phyloP scores from a whole-genome alignment of 1,140 invertebrate species.

The Goniozus legneri region DNA sequence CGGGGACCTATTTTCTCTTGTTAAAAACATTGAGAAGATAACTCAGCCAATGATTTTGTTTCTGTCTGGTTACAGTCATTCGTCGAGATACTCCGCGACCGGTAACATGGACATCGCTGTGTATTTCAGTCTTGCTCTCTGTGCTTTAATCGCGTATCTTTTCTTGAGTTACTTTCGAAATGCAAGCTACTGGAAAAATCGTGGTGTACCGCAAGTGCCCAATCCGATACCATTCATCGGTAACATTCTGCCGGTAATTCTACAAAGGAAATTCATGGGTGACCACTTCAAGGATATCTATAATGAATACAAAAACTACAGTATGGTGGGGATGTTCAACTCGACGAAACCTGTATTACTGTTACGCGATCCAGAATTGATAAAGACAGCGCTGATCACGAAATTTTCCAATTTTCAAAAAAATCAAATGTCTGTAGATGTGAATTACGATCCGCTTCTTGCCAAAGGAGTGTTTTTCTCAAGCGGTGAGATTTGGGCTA shows the following conservation, averaged over 20 bases:
- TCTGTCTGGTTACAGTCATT: no score
- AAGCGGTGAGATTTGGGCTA: constrained; percentile 23
- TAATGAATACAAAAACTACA: constrained; percentile 9
- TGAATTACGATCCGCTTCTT: constrained; percentile 18
- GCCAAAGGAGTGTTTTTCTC: constrained; percentile 35
- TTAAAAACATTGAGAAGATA: no score
- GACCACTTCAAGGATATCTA: constrained; percentile 21
- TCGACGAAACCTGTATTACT: constrained; percentile 26
- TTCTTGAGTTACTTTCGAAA: neutral
- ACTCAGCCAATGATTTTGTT: no score
- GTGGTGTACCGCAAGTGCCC: neutral
- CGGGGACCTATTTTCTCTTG: no score
- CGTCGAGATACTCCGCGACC: no score
- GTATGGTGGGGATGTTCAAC: constrained; percentile 29
- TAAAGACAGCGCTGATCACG: constrained; percentile 32
- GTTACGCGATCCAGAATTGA: constrained; percentile 33
- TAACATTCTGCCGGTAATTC: neutral
- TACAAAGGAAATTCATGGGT: constrained; percentile 11
- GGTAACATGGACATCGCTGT: no score
- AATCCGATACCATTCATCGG: neutral
- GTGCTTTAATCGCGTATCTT: no score
- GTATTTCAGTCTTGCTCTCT: no score
- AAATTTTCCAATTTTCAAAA: constrained; percentile 28
- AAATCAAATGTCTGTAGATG: constrained; percentile 14
- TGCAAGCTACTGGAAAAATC: neutral